phyloP scores from a whole-genome alignment of 1,140 invertebrate genomes.

The Danaus melanippus region DNA sequence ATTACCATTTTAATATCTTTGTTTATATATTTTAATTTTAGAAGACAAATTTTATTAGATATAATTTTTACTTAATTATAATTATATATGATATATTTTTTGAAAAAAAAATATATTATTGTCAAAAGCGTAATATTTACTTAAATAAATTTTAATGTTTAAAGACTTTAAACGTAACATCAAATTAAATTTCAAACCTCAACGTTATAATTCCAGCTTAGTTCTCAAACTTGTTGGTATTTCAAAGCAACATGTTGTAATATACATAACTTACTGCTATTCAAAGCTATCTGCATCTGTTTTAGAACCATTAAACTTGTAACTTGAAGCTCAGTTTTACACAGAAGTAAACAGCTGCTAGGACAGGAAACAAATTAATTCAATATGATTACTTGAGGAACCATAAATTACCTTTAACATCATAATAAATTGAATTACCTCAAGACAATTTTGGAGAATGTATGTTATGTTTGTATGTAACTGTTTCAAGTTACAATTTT shows the following conservation, averaged over 20 bases:
- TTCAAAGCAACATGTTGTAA: slow-evolving; percentile 17
- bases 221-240: slow-evolving; percentile 21
- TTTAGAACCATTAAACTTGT: slow-evolving; percentile 20
- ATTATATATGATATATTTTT: too few relatives aligned
- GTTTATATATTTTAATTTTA: slow-evolving; percentile 1
- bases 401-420: too few relatives aligned
- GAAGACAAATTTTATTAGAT: too few relatives aligned
- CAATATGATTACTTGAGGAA: too few relatives aligned
- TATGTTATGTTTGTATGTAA: too few relatives aligned
- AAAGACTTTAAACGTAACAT: slow-evolving; percentile 5
- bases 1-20: slow-evolving; percentile 15
- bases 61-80: too few relatives aligned
- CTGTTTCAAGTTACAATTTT: too few relatives aligned
- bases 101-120: slow-evolving; percentile 1
- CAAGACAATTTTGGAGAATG: too few relatives aligned
- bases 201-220: slow-evolving; percentile 20
- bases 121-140: slow-evolving; percentile 7
- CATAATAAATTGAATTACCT: too few relatives aligned
- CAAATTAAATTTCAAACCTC: slow-evolving; percentile 14
- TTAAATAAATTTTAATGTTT: not conserved
- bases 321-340: slow-evolving; percentile 6
- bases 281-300: slow-evolving; percentile 21
- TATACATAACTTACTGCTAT: slow-evolving; percentile 21
- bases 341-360: too few relatives aligned
- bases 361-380: too few relatives aligned